Evolutionary conservation across 2,113 vertebrate species (phyloP).

Genomic region (Erinaceus europaeus): DNA sequence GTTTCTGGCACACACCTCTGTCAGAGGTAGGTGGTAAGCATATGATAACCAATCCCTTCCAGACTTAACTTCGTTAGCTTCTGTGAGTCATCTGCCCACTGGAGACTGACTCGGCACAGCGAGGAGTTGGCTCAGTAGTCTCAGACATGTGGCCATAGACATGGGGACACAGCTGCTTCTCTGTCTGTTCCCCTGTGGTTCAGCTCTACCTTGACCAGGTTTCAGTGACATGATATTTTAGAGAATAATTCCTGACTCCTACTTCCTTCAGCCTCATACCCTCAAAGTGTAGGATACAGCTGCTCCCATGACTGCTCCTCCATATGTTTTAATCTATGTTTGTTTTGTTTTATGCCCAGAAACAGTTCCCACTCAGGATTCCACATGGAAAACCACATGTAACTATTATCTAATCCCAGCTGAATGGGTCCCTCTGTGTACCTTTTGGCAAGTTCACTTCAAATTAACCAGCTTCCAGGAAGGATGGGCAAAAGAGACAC

Average conservation of each 20-base stretch:
- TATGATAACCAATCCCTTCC: neutral
- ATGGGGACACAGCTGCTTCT: neutral
- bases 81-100: neutral
- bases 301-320: neutral
- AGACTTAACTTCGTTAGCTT: neutral
- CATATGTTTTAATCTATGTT: neutral
- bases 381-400: constrained; percentile 30
- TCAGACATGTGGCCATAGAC: neutral
- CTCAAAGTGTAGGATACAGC: neutral
- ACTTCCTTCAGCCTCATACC: neutral
- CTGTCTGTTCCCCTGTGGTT: neutral
- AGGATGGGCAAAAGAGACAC: neutral
- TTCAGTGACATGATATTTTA: constrained; percentile 11
- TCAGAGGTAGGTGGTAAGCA: neutral
- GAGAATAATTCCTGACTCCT: neutral
- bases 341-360: neutral
- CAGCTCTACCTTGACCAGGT: constrained; percentile 9
- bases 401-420: constrained; percentile 18
- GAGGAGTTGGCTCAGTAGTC: neutral
- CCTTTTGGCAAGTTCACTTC: neutral
- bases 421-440: neutral
- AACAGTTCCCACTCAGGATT: neutral
- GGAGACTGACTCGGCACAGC: neutral
- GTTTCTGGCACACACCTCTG: neutral
- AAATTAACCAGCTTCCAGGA: constrained; percentile 29